Base-by-base conservation (phyloP, 2,113 vertebrate species). In the Chionomys nivalis region DNA sequence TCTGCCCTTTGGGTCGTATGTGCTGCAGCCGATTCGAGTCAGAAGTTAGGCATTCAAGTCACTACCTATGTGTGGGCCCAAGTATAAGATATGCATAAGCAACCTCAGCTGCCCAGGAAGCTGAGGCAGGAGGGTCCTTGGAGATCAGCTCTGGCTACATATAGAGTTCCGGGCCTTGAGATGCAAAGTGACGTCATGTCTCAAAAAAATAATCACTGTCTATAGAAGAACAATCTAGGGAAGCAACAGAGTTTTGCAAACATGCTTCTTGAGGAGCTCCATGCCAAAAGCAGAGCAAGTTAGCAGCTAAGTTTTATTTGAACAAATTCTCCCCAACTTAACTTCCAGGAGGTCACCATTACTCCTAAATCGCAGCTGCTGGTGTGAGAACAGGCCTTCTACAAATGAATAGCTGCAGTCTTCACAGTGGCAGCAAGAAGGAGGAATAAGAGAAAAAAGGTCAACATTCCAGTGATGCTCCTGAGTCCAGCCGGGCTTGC, bases 221-320 rank as follows among this genome's bases (percentile, higher is more conserved):
- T 73, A 58, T 7, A n/a, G 8, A 83, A 81, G 31, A 92, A 63
- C 28, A 73, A 77, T 75, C 31, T n/a, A 90, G 73, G 85, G 63
- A 93, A 94, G 90, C 33, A 96, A 68, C 4, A 55, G 68, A 87
- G 33, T 79, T 33, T 91, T 94, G 92, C 28, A 73, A 88, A 86
- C 66, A 23, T 91, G 82, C 70, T 75, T 65, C 0, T 93, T 90
- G 49, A 93, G 52, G 75, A 93, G 31, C 39, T 42, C 77, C 88
- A 96, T 90, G 70, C 66, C 85, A 90, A 94, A 94, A 68, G 65
- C 13, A 70, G 73, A 95, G 26, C 28, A 88, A 88, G 21, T 47
- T 88, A 61, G 70, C 75, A n/a, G 49, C 68, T 66, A 66, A 49
- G 58, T 93, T 96, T 72, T 39, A 95, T 89, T 66, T 23, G n/a